Base-by-base conservation (phyloP, 2,888 invertebrate species). In the Erpobdella octoculata region DNA sequence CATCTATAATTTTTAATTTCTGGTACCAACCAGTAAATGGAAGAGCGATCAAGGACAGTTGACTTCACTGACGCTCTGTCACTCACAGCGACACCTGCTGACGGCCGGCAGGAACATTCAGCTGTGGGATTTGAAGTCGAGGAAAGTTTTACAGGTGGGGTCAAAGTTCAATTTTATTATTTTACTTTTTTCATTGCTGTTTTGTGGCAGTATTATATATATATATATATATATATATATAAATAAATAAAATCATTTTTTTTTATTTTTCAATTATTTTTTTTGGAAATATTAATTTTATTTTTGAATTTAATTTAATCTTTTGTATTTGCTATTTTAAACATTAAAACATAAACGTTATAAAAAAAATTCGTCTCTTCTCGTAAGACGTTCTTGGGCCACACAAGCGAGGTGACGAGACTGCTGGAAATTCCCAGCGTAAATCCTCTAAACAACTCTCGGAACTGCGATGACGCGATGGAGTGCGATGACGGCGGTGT, bases 11-110 rank as follows among this genome's bases (percentile, higher is more conserved):
- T n/a, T n/a, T n/a, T n/a, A n/a, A n/a, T n/a, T n/a, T n/a, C n/a
- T n/a, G n/a, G n/a, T n/a, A n/a, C n/a, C n/a, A n/a, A n/a, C 71
- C 80, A 87, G 86, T 80, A 87, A 89, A 85, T 87, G 89, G 88
- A 88, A 89, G 85, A 86, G 87, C 71, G 87, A 88, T 79, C 85
- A 86, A 71, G 78, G 79, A 18, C 73, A 77, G 61, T 74, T 83
- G 4, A 77, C 79, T 73, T 86, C 86, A 74, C 85, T 88, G 12
- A 86, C 89, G 75, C 85, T 88, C 80, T 86, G 88, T 74, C 83
- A 89, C 73, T 86, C 79, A 31, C 79, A 79, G 9, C 76, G 77
- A 3, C 80, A 80, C 71, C 73, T 85, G 28, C 74, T 85, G 59
- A 79, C 83, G 8, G 84, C 84, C 2, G 80, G 84, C 25, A 78